These are phyloP conservation scores for Balearica regulorum DNA, from an alignment of 2,797 vertebrate species.

Conservation along the genomic window DNA sequence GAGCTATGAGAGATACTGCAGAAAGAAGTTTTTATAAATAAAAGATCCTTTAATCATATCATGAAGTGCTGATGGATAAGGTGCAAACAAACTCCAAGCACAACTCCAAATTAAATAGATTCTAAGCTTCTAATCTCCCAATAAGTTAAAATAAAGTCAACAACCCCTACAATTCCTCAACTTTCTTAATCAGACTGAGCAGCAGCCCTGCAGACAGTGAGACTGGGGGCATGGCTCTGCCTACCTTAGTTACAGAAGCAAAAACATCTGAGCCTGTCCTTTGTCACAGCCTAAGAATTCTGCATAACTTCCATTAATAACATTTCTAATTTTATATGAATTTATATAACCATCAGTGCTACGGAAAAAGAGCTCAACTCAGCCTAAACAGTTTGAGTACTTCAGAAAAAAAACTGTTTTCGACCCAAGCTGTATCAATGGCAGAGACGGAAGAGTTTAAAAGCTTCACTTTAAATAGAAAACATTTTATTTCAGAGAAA, in stretches of 20 bases:
- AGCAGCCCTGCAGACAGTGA: not conserved
- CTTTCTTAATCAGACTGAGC: not conserved
- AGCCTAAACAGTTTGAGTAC: not conserved
- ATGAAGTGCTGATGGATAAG: not conserved
- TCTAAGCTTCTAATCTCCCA: not conserved
- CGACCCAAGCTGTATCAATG: not conserved
- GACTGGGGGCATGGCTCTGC: slow-evolving; percentile 14
- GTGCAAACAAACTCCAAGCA: not conserved
- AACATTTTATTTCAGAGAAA: not conserved
- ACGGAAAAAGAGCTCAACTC: not conserved
- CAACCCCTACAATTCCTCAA: not conserved
- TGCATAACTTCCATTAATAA: slow-evolving; percentile 13
- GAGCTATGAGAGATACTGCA: not conserved
- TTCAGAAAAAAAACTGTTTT: not conserved
- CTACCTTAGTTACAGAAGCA: slow-evolving; percentile 16
- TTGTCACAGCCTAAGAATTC: slow-evolving; percentile 22
- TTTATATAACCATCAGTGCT: not conserved
- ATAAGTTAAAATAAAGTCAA: not conserved
- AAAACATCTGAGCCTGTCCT: slow-evolving; percentile 14
- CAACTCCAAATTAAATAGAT: not conserved
- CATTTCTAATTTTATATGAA: slow-evolving; percentile 18
- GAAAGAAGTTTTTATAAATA: not conserved
- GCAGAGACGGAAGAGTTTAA: not conserved
- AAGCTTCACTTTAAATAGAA: not conserved
- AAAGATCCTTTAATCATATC: not conserved